A percentile compares a stretch with the other conserved stretches of the same genome.
These are phyloP conservation scores for Chauna torquata DNA, from an alignment of 2,113 vertebrate species.

Conservation along the genomic window DNA sequence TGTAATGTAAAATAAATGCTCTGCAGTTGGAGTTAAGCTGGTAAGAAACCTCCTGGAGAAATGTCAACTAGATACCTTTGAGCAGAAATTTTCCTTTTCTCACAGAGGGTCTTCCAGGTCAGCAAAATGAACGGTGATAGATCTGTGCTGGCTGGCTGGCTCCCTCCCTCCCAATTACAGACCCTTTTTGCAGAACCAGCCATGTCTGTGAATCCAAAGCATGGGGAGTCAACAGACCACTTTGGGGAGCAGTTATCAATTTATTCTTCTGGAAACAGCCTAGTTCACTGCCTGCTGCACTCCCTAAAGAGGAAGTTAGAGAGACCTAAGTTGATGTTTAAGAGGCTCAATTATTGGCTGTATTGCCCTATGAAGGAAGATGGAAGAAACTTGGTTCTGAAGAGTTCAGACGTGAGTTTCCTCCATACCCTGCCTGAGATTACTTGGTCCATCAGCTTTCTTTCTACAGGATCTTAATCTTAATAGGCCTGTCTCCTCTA, in stretches of 20 bases:
- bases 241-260: not conserved
- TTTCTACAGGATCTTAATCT: not conserved
- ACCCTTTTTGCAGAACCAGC: not conserved
- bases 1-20: constrained; percentile 42
- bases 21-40: not conserved
- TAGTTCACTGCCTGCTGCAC: not conserved
- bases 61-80: not conserved
- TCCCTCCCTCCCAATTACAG: not conserved
- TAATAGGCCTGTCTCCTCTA: not conserved
- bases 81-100: constrained; percentile 5
- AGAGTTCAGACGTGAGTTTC: not conserved
- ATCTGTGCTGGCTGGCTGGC: not conserved
- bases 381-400: not conserved
- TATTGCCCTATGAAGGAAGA: not conserved
- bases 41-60: constrained; percentile 27
- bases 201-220: not conserved
- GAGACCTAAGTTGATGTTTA: not conserved
- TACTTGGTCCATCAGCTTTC: not conserved
- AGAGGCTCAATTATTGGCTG: not conserved
- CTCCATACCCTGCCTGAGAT: not conserved
- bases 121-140: not conserved
- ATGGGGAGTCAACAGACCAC: not conserved
- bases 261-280: not conserved
- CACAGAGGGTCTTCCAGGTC: not conserved
- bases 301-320: not conserved